Evolutionary conservation across 1,140 invertebrate genomes (phyloP), one percentile per base, ranked within the genome.

Genomic region (Globodera rostochiensis): DNA sequence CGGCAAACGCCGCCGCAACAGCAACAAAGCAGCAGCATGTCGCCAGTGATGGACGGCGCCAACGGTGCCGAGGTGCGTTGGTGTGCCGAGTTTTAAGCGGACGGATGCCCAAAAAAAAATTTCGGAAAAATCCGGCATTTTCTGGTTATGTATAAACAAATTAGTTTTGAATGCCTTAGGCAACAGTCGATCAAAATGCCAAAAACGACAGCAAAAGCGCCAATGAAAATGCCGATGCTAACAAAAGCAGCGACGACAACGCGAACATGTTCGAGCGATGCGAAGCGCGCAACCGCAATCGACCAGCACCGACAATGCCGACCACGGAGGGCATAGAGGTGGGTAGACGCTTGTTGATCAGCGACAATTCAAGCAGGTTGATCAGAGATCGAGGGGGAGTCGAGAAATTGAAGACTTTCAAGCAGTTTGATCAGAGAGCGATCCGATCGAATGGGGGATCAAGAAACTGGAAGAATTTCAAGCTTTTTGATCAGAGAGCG

Each of bases 321-420:
- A 84, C 84, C 53, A 86, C 86, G 4, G 84, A 87, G 15, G 88
- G 86, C 6, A 86, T 88, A 21, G 88, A 88, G 49, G 74, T 75
- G 64, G 64, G 13, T 15, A 46, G 36, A 47, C 36, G 36, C 1
- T 36, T 36, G 36, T 36, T 36, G 36, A 36, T 36, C 36, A 36
- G 36, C 36, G 2, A 0, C 36, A 36, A 36, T 2, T 2, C 36
- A 36, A 36, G 25, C 2, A 60, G 13, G 6, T 64, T 64, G 57
- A 19, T 19, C 57, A 4, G 11, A 36, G 36, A 36, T 0, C 19
- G 11, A n/a, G 5, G 2, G 36, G 36, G 15, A 13, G n/a, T 60
- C 5, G 57, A 53, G 11, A 53, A 53, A 53, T 53, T 6, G 11
- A 53, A 53, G 11, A 53, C 0, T 53, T 53, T 53, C 11, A 13